phyloP scores from a whole-genome alignment of 2,888 invertebrate species.

The Phyllotreta striolata region DNA sequence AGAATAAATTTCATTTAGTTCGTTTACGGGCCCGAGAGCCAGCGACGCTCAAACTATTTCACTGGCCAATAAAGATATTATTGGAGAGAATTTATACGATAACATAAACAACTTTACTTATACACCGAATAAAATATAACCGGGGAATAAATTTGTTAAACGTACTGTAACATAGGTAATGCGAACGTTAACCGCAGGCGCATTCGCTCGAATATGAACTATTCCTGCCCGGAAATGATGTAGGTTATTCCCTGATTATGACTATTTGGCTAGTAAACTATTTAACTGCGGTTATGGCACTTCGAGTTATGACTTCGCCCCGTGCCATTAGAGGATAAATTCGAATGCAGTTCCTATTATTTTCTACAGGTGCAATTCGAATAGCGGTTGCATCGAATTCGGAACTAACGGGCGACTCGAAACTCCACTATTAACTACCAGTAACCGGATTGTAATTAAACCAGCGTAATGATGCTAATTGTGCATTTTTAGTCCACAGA shows the following conservation, averaged over 20 bases:
- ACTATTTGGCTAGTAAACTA: slow-evolving; percentile 8
- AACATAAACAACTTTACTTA: too few species aligned
- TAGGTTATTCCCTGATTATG: slow-evolving; percentile 11
- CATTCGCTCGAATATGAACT: slow-evolving; percentile 9
- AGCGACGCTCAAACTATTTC: too few species aligned
- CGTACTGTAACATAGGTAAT: neutral
- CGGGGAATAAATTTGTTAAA: neutral
- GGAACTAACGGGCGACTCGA: neutral
- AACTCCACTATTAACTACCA: too few species aligned
- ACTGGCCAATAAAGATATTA: too few species aligned
- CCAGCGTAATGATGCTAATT: too few species aligned
- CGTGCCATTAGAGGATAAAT: slow-evolving; percentile 5
- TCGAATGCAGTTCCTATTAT: slow-evolving; percentile 3
- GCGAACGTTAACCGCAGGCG: neutral
- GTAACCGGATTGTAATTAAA: too few species aligned
- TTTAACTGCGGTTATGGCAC: slow-evolving; percentile 1
- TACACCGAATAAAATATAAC: too few species aligned
- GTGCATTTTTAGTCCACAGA: too few species aligned
- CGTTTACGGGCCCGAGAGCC: too few species aligned
- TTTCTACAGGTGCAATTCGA: neutral
- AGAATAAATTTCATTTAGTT: slow-evolving; percentile 5
- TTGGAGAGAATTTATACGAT: too few species aligned
- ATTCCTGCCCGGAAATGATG: slow-evolving; percentile 12
- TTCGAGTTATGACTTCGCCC: neutral
- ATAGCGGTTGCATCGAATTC: neutral